Evolutionary conservation across 2,888 invertebrate genomes (phyloP).

Genomic region (Bombyx huttoni): DNA sequence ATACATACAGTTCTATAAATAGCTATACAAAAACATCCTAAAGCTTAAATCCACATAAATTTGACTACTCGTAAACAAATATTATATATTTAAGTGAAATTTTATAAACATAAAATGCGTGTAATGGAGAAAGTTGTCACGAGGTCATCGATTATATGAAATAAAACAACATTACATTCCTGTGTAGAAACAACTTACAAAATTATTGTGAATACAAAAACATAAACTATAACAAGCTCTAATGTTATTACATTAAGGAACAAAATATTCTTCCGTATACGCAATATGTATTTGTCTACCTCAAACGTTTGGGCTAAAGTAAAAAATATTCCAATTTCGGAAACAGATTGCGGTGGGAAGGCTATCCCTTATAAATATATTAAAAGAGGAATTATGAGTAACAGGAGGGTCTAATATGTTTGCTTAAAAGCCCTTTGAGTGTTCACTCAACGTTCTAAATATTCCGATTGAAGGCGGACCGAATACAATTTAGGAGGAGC

Average conservation of each 20-base stretch:
- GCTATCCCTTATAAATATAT: conserved; percentile 46
- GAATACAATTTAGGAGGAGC: background rate
- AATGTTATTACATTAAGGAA: conserved; percentile 7
- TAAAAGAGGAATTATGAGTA: conserved; percentile 42
- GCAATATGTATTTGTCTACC: conserved; percentile 10
- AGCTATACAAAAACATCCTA: no score
- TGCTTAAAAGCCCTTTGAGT: conserved; percentile 11
- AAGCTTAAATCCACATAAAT: no score
- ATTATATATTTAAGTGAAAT: no score
- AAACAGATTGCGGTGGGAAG: conserved; percentile 35
- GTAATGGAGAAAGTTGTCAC: background rate
- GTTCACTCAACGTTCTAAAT: conserved; percentile 4
- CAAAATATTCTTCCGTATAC: background rate
- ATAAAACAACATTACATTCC: conserved; percentile 19
- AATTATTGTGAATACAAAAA: background rate
- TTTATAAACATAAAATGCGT: no score
- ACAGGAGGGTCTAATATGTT: conserved; percentile 23
- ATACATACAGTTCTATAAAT: no score
- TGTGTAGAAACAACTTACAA: conserved; percentile 12
- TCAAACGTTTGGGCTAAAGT: conserved; percentile 26
- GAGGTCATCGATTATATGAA: conserved; percentile 17
- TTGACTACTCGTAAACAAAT: no score
- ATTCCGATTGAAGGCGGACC: background rate
- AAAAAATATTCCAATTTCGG: conserved; percentile 45
- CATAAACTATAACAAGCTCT: conserved; percentile 4